A percentile compares a stretch with the other conserved stretches of the same genome.
phyloP scores from a whole-genome alignment of 2,113 vertebrate genomes.

The Entomyzon cyanotis region DNA sequence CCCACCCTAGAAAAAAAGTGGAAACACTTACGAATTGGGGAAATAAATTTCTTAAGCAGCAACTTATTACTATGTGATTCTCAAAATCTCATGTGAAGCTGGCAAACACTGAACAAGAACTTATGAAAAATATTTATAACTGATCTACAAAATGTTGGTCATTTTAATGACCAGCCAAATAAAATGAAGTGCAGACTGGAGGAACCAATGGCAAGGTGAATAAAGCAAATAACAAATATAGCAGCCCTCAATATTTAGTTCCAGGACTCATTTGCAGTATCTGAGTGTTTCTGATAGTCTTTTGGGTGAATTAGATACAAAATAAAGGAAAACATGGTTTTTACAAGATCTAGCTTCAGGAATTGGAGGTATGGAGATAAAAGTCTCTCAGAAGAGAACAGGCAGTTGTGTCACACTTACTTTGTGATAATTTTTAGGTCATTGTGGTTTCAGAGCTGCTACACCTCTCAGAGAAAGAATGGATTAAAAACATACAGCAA shows the following conservation, averaged over 20 bases:
- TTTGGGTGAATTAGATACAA: neutral
- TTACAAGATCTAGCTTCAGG: neutral
- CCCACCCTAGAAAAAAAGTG: neutral
- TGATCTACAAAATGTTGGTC: neutral
- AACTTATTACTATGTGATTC: neutral
- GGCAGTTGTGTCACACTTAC: neutral
- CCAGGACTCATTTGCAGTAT: neutral
- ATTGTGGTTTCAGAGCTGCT: neutral
- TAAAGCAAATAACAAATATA: neutral
- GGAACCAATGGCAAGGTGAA: neutral
- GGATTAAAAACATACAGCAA: neutral
- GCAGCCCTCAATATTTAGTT: neutral
- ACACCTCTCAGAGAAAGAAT: neutral
- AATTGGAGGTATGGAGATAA: neutral
- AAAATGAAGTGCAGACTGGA: neutral
- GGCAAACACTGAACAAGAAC: neutral
- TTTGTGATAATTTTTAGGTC: neutral
- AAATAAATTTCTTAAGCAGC: neutral
- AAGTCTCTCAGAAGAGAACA: neutral
- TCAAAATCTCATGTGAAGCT: neutral
- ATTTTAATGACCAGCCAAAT: neutral
- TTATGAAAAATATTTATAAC: neutral
- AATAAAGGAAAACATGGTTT: neutral
- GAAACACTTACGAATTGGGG: neutral
- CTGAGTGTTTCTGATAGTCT: neutral